phyloP scores from a whole-genome alignment of 2,113 vertebrate species.

The Romanogobio albipinnatus region DNA sequence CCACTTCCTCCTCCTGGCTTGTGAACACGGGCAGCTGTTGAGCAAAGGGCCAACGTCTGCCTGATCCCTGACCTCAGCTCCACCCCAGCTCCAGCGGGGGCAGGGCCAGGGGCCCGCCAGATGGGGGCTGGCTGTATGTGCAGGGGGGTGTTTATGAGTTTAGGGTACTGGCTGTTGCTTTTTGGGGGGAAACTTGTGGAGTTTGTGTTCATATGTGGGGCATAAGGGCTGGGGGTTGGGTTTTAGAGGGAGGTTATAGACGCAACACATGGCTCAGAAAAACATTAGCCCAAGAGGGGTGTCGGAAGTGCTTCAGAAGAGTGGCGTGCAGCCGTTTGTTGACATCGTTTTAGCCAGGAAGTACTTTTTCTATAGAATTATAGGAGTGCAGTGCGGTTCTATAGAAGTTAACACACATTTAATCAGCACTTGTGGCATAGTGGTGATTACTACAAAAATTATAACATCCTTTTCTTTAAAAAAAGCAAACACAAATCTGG shows the following conservation, averaged over 20 bases:
- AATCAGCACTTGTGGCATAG: background rate
- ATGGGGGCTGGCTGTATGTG: conserved; percentile 61
- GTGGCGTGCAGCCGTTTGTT: conserved; percentile 8
- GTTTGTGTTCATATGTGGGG: conserved; percentile 39
- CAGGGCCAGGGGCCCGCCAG: conserved; percentile 43
- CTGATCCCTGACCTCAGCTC: conserved; percentile 67
- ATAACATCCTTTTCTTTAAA: too few relatives aligned
- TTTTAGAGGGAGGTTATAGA: conserved; percentile 35
- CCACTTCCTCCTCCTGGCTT: conserved; percentile 68
- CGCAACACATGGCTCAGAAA: conserved; percentile 55
- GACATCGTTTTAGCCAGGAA: background rate
- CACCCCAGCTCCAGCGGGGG: conserved; percentile 58
- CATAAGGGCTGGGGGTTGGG: conserved; percentile 23
- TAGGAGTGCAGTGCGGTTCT: background rate
- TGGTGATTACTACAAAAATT: background rate
- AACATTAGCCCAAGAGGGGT: conserved; percentile 44
- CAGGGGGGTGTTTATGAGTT: conserved; percentile 54
- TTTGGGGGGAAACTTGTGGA: conserved; percentile 54
- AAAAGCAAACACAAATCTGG: too few relatives aligned
- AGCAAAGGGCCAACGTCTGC: conserved; percentile 76
- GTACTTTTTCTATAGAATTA: background rate
- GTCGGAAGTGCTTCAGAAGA: conserved; percentile 38
- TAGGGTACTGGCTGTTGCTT: conserved; percentile 48
- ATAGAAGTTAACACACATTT: background rate
- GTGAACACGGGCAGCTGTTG: conserved; percentile 81